These are phyloP conservation scores for Podarcis muralis DNA, from an alignment of 2,113 vertebrate species.

Conservation along the genomic window DNA sequence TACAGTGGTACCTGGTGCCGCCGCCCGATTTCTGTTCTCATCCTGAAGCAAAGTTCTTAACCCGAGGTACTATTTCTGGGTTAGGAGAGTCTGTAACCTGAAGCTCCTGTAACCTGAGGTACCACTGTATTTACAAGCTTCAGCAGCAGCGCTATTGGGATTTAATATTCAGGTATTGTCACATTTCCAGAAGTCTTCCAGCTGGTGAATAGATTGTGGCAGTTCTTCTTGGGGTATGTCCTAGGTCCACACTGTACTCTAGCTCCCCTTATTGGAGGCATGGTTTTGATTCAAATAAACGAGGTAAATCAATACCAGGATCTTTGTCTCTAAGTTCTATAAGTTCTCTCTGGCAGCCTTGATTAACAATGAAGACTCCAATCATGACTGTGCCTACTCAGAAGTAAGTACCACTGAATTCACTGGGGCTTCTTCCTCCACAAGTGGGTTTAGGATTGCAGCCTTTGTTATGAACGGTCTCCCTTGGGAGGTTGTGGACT, in stretches of 20 bases:
- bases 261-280: background rate
- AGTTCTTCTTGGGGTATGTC: background rate
- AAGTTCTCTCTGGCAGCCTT: too few relatives aligned
- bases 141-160: background rate
- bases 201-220: background rate
- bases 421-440: too few relatives aligned
- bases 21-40: too few relatives aligned
- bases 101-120: too few relatives aligned
- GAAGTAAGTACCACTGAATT: too few relatives aligned
- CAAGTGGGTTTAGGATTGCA: too few relatives aligned
- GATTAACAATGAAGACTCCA: too few relatives aligned
- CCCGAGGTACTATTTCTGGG: too few relatives aligned
- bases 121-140: background rate
- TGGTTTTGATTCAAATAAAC: background rate
- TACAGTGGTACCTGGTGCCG: background rate
- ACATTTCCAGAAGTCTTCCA: background rate
- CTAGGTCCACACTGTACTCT: background rate
- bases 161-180: background rate
- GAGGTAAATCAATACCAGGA: background rate
- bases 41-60: too few relatives aligned
- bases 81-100: too few relatives aligned
- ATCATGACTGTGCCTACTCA: too few relatives aligned
- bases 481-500: too few relatives aligned
- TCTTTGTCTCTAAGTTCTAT: background rate
- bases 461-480: background rate